These are phyloP conservation scores for Capricornis sumatraensis DNA, from an alignment of 2,113 vertebrate species.

Conservation along the genomic window DNA sequence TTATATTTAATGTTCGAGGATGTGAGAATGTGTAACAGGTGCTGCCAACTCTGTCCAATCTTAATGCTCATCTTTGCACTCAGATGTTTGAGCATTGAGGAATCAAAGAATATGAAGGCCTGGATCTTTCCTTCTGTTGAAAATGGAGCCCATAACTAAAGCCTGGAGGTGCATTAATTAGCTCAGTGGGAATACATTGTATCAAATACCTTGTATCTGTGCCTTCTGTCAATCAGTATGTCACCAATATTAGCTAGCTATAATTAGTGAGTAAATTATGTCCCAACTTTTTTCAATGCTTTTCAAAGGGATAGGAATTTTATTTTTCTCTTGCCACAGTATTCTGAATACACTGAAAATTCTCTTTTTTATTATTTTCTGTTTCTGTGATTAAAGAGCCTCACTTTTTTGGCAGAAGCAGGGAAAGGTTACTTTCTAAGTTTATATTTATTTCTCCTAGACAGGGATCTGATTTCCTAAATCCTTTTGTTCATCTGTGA, in stretches of 20 bases:
- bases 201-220: conserved; percentile 24
- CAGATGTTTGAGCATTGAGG: not conserved
- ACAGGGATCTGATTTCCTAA: not conserved
- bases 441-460: not conserved
- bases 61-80: not conserved
- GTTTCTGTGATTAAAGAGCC: not conserved
- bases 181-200: not conserved
- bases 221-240: conserved; percentile 44
- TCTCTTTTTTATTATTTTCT: not conserved
- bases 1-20: not conserved
- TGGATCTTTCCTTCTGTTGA: not conserved
- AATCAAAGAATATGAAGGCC: not conserved
- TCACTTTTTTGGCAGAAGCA: not conserved
- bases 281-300: not conserved
- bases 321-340: not conserved
- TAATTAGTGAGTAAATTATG: not conserved
- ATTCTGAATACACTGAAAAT: not conserved
- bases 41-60: not conserved
- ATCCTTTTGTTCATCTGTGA: not conserved
- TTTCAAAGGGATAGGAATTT: not conserved
- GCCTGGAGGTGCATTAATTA: not conserved
- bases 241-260: not conserved
- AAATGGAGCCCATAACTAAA: not conserved
- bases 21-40: not conserved
- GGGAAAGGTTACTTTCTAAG: not conserved